These are phyloP conservation scores for Oriolus oriolus DNA, from an alignment of 2,113 vertebrate genomes.

Conservation along the genomic window DNA sequence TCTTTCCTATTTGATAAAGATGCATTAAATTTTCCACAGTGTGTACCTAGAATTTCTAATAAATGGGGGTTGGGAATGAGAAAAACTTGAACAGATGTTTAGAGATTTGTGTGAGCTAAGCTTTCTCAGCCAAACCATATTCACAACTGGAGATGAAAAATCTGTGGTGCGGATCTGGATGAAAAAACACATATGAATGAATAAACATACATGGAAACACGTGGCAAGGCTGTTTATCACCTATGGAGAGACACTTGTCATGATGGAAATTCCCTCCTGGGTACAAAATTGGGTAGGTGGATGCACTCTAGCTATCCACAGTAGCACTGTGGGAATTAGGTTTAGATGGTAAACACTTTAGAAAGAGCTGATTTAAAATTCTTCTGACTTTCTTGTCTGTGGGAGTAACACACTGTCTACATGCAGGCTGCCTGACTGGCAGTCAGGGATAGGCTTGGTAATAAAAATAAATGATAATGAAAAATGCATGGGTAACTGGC, in stretches of 20 bases:
- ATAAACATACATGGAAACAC: neutral
- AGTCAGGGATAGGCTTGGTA: neutral
- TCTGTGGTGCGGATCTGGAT: neutral
- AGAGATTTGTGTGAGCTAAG: neutral
- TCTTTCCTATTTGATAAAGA: neutral
- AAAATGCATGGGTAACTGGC: neutral
- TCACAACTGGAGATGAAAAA: neutral
- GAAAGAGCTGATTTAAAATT: constrained; percentile 8
- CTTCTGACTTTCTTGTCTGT: neutral
- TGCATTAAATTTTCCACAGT: neutral
- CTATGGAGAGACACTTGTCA: neutral
- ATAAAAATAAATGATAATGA: constrained; percentile 4
- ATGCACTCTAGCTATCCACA: neutral
- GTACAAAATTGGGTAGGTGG: neutral
- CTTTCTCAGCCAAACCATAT: neutral
- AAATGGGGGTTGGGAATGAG: neutral
- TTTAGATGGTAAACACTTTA: neutral
- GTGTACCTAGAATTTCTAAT: neutral
- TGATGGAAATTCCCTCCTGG: neutral
- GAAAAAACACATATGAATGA: neutral
- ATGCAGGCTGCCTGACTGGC: neutral
- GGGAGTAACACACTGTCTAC: neutral
- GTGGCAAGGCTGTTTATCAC: neutral
- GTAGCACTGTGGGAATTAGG: neutral
- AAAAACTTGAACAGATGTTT: constrained; percentile 1